phyloP scores from a whole-genome alignment of 2,113 vertebrate genomes.

The Microtus pennsylvanicus region DNA sequence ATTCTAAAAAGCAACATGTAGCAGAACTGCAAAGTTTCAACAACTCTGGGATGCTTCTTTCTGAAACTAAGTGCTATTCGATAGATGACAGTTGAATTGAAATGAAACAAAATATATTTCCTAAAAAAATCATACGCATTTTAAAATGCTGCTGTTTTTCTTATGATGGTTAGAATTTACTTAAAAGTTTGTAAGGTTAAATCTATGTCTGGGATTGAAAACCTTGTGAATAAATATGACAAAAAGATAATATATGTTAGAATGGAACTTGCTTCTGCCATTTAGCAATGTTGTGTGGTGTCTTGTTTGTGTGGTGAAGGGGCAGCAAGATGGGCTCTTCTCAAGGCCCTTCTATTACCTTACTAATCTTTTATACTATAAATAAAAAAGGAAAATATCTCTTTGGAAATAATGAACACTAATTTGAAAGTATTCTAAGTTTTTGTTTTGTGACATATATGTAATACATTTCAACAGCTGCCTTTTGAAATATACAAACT shows the following conservation, averaged over 20 bases:
- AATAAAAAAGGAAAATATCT: background rate
- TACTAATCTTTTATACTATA: background rate
- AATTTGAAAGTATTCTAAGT: background rate
- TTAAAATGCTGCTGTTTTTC: background rate
- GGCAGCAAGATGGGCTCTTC: background rate
- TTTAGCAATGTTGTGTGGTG: background rate
- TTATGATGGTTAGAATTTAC: background rate
- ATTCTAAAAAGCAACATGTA: background rate
- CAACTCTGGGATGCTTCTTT: background rate
- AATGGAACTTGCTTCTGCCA: background rate
- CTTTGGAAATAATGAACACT: background rate
- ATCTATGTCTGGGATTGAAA: background rate
- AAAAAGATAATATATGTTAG: background rate
- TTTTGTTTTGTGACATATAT: background rate
- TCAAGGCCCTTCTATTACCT: background rate
- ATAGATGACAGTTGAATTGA: background rate
- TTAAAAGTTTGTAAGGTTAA: background rate
- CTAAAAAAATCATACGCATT: background rate
- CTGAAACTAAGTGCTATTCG: background rate
- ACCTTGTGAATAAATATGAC: background rate
- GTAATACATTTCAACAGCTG: background rate
- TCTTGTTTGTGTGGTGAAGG: background rate
- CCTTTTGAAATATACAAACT: background rate
- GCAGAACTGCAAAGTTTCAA: background rate
- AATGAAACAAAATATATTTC: background rate